Evolutionary conservation across 37 sponge, comb jelly and placozoan species (phyloP).

Genomic region (Crambe crambe): DNA sequence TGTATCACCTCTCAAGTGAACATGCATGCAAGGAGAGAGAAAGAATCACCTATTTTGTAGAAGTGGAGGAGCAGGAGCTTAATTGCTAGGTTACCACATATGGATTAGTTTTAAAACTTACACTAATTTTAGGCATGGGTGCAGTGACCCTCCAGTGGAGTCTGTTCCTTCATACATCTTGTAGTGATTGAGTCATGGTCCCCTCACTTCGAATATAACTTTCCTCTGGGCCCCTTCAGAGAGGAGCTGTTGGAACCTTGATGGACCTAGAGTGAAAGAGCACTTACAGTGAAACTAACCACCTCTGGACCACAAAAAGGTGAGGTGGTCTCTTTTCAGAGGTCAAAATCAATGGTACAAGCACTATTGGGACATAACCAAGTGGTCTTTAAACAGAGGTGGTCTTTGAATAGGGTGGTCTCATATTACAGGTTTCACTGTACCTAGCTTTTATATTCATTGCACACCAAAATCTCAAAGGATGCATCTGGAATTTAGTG

Average conservation of each 20-base stretch:
- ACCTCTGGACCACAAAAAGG: no score
- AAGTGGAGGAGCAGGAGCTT: background rate
- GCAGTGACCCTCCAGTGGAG: constrained; percentile 72
- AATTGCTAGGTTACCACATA: background rate
- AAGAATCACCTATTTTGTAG: background rate
- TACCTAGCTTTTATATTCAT: background rate
- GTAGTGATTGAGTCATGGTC: constrained; percentile 60
- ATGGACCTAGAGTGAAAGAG: background rate
- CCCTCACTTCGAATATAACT: constrained; percentile 35
- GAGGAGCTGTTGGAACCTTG: constrained; percentile 18
- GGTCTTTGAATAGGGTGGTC: no score
- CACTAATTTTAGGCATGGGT: constrained; percentile 76
- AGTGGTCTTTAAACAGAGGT: no score
- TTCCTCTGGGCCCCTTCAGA: constrained; percentile 57
- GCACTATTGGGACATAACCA: no score
- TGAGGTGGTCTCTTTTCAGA: no score
- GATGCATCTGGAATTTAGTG: constrained; percentile 17
- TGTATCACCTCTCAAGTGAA: constrained; percentile 51
- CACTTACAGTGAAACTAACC: no score
- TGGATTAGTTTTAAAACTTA: constrained; percentile 9
- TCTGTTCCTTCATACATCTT: constrained; percentile 52
- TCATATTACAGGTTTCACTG: no score
- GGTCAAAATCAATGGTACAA: no score
- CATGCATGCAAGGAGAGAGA: constrained; percentile 25
- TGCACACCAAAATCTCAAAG: background rate